phyloP scores from a whole-genome alignment of 2,888 invertebrate genomes.

The Caenorhabditis imperialis region DNA sequence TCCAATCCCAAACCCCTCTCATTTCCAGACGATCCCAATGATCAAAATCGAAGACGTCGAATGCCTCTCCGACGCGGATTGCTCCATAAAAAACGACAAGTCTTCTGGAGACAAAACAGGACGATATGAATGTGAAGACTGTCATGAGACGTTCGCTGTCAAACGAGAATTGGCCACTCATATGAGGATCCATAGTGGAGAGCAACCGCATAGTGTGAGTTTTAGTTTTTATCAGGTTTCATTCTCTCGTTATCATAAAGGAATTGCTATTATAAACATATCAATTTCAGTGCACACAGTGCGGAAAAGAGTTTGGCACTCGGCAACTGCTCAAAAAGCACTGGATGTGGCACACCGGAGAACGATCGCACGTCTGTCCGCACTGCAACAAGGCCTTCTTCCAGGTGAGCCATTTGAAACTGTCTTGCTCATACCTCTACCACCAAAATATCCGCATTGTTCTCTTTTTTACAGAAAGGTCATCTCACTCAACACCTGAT shows the following conservation, averaged over 20 bases:
- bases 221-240: too few relatives aligned
- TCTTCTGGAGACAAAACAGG: conserved; percentile 67
- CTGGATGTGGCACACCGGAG: conserved; percentile 79
- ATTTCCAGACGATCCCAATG: conserved; percentile 15
- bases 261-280: too few relatives aligned
- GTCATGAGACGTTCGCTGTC: conserved; percentile 78
- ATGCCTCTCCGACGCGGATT: conserved; percentile 40
- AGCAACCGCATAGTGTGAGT: conserved; percentile 76
- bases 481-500: conserved; percentile 78
- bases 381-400: conserved; percentile 79
- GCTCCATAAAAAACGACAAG: conserved; percentile 65
- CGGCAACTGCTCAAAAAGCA: conserved; percentile 79
- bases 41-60: conserved; percentile 40
- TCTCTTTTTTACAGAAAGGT: conserved; percentile 72
- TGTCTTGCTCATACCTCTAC: too few relatives aligned
- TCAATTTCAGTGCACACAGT: conserved; percentile 77
- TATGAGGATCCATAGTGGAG: conserved; percentile 79
- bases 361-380: conserved; percentile 79
- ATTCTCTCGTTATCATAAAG: too few relatives aligned
- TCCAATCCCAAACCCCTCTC: too few relatives aligned
- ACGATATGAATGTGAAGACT: conserved; percentile 78
- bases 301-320: conserved; percentile 80
- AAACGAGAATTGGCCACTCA: conserved; percentile 79
- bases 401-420: conserved; percentile 63
- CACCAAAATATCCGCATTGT: too few relatives aligned